phyloP scores from a whole-genome alignment of 2,888 invertebrate genomes.

The Hermodice carunculata region DNA sequence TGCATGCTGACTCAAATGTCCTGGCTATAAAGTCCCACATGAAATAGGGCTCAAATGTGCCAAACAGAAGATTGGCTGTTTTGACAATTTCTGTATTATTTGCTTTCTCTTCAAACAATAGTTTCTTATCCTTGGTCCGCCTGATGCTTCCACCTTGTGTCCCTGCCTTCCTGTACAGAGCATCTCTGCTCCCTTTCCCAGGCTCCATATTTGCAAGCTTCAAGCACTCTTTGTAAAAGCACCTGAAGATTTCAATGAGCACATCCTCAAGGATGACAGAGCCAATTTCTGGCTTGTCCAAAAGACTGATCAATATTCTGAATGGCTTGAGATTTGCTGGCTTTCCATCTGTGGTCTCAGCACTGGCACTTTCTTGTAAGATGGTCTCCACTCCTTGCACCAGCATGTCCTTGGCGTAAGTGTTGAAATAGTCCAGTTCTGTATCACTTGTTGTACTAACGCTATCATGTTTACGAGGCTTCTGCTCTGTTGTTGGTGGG shows the following conservation, averaged over 20 bases:
- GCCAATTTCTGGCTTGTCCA: constrained; percentile 90
- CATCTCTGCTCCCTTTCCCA: too few relatives aligned
- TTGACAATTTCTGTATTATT: constrained; percentile 78
- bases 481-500: too few relatives aligned
- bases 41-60: constrained; percentile 86
- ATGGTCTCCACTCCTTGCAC: constrained; percentile 40
- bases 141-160: too few relatives aligned
- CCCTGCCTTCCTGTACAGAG: too few relatives aligned
- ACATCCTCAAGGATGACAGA: constrained; percentile 66
- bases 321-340: constrained; percentile 67
- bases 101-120: constrained; percentile 21
- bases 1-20: constrained; percentile 65
- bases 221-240: constrained; percentile 56
- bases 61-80: constrained; percentile 86
- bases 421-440: constrained; percentile 68
- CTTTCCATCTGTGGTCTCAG: constrained; percentile 15
- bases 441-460: constrained; percentile 44
- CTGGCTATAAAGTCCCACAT: constrained; percentile 83
- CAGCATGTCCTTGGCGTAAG: constrained; percentile 78
- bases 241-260: constrained; percentile 77
- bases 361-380: background rate
- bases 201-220: too few relatives aligned
- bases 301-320: constrained; percentile 83
- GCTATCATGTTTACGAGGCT: too few relatives aligned
- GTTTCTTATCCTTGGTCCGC: too few relatives aligned